These are phyloP conservation scores for Pipa parva DNA, from an alignment of 2,113 vertebrate species.

Conservation along the genomic window DNA sequence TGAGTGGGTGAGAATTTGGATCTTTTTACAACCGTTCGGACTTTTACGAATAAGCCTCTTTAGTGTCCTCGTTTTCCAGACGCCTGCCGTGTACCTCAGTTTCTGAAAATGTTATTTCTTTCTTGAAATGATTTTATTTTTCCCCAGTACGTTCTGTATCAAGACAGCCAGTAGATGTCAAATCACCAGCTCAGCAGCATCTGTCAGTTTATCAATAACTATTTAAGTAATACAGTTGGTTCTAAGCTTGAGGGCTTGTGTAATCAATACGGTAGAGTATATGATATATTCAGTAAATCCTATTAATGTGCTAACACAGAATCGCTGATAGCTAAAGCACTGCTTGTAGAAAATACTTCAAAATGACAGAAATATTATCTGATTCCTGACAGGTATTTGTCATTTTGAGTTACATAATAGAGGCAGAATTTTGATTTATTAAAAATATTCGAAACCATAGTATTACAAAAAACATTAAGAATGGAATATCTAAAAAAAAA, in stretches of 20 bases:
- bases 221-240: background rate
- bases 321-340: background rate
- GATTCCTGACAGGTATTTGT: too few relatives aligned
- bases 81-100: too few relatives aligned
- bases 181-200: background rate
- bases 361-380: background rate
- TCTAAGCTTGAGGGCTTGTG: slow-evolving; percentile 1
- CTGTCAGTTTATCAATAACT: slow-evolving; percentile 3
- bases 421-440: too few relatives aligned
- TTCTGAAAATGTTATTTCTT: too few relatives aligned
- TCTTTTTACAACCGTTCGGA: too few relatives aligned
- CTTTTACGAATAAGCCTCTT: too few relatives aligned
- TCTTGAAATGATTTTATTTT: background rate
- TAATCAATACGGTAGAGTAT: background rate
- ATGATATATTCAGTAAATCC: background rate
- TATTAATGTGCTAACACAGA: slow-evolving; percentile 8
- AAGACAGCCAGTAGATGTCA: background rate
- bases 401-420: too few relatives aligned
- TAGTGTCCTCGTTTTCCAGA: too few relatives aligned
- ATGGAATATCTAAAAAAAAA: too few relatives aligned
- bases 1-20: too few relatives aligned
- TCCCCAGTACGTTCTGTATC: background rate
- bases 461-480: too few relatives aligned
- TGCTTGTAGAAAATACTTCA: background rate
- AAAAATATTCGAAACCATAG: too few relatives aligned